These are phyloP conservation scores for Notechis scutatus DNA, from an alignment of 2,113 vertebrate species.

Conservation along the genomic window DNA sequence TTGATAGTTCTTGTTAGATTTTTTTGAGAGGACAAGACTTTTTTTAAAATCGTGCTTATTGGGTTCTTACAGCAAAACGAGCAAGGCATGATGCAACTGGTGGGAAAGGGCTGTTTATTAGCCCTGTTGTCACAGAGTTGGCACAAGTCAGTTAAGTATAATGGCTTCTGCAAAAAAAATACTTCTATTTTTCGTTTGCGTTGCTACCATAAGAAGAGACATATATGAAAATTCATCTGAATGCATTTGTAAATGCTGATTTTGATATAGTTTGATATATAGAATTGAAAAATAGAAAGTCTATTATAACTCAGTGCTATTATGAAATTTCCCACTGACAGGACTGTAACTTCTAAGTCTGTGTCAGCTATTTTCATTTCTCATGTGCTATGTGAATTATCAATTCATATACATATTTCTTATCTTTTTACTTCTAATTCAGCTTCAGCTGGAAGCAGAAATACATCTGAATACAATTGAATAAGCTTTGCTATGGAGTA, in stretches of 20 bases:
- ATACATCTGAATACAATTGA: background rate
- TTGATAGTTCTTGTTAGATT: background rate
- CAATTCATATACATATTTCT: constrained; percentile 9
- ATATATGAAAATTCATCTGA: background rate
- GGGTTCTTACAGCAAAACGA: background rate
- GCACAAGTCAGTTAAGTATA: background rate
- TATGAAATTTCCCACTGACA: background rate
- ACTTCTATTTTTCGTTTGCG: background rate
- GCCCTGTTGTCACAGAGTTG: background rate
- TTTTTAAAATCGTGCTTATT: background rate
- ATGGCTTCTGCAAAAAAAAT: background rate
- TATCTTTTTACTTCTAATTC: constrained; percentile 13
- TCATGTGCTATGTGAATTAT: constrained; percentile 6
- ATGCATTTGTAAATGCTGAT: constrained; percentile 2
- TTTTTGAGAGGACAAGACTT: background rate
- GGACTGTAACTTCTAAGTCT: background rate
- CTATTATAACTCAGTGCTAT: background rate
- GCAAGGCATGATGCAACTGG: background rate
- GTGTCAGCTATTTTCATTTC: constrained; percentile 18
- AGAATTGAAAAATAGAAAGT: background rate
- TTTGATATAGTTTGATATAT: constrained; percentile 7
- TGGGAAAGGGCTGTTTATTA: background rate
- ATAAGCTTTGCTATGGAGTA: background rate
- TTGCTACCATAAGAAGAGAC: background rate
- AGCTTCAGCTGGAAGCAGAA: background rate